A percentile compares a stretch with the other conserved stretches of the same genome.
Conservation (phyloP, 2,888 invertebrate genomes). For the Standfussiana lucernea region DNA sequence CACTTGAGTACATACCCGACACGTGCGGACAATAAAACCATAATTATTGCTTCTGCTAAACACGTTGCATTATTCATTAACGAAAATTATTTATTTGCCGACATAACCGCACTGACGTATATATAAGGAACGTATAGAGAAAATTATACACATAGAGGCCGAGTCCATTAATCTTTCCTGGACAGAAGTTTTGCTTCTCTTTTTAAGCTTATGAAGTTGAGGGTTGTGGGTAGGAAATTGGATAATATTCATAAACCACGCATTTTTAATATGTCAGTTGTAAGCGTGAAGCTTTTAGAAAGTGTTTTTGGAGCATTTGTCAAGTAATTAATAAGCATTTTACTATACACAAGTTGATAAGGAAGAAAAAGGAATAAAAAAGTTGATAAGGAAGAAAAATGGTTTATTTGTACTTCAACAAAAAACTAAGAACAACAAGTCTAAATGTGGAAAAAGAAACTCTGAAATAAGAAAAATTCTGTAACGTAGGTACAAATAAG, state of each 20-base stretch:
- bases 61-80: slow-evolving; percentile 52
- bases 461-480: slow-evolving; percentile 23
- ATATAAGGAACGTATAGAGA: slow-evolving; percentile 22
- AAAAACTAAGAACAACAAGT: neutral
- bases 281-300: neutral
- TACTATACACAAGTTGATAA: neutral
- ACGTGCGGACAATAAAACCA: slow-evolving; percentile 48
- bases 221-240: neutral
- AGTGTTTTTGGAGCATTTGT: neutral
- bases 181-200: neutral
- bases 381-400: neutral
- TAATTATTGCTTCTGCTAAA: slow-evolving; percentile 40
- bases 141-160: slow-evolving; percentile 6
- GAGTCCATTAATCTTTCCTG: slow-evolving; percentile 24
- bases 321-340: neutral
- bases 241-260: neutral
- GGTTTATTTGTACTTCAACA: neutral
- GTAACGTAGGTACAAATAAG: slow-evolving; percentile 31
- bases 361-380: neutral
- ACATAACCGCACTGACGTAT: slow-evolving; percentile 28
- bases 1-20: slow-evolving; percentile 45
- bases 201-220: neutral
- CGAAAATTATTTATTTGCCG: slow-evolving; percentile 36
- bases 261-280: neutral
- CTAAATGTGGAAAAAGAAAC: slow-evolving; percentile 6